These are phyloP conservation scores for Salpingus planirostris DNA, from an alignment of 2,888 invertebrate genomes.

Conservation along the genomic window DNA sequence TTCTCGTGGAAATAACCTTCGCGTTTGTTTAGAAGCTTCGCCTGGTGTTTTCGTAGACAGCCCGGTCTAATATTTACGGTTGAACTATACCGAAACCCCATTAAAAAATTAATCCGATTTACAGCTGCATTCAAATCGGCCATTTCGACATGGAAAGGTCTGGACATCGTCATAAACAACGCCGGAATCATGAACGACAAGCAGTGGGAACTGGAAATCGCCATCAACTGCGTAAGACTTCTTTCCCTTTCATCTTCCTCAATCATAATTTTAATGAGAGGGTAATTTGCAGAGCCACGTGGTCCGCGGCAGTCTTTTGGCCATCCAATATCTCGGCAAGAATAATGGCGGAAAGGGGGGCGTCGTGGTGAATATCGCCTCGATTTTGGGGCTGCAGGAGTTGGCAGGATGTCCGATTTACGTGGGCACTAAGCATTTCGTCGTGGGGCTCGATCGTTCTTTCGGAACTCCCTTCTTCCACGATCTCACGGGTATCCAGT, in stretches of 20 bases:
- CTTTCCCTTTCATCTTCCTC: too few relatives aligned
- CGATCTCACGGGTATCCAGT: conserved; percentile 36
- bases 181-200: conserved; percentile 72
- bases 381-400: conserved; percentile 50
- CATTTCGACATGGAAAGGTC: conserved; percentile 31
- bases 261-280: conserved; percentile 2
- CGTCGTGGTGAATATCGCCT: conserved; percentile 57
- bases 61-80: too few relatives aligned
- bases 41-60: neutral
- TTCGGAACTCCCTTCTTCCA: conserved; percentile 38
- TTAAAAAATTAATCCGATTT: too few relatives aligned
- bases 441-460: conserved; percentile 46
- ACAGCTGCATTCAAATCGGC: conserved; percentile 39
- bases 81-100: too few relatives aligned
- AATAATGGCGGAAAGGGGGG: conserved; percentile 54
- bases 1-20: too few relatives aligned
- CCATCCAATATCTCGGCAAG: conserved; percentile 50
- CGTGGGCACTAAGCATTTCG: conserved; percentile 51
- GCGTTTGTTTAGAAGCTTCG: neutral
- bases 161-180: conserved; percentile 59
- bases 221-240: conserved; percentile 39
- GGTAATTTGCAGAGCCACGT: conserved; percentile 23
- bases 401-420: conserved; percentile 50
- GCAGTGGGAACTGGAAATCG: conserved; percentile 67
- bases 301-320: conserved; percentile 45